phyloP scores from a whole-genome alignment of 2,797 vertebrate species.

The Polyboroides typus region DNA sequence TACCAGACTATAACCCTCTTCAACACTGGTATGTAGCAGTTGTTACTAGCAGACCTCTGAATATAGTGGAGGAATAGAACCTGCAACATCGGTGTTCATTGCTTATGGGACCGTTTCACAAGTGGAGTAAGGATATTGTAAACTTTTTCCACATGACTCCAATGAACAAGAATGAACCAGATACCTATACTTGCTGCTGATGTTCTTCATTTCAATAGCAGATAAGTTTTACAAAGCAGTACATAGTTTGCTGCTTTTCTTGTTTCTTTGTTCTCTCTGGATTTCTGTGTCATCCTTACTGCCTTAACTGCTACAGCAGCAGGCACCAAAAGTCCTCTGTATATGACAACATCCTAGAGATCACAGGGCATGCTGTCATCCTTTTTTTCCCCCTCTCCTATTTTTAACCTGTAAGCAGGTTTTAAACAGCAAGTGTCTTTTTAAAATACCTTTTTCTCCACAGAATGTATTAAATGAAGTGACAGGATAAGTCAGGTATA shows the following conservation, averaged over 20 bases:
- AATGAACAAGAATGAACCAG: neutral
- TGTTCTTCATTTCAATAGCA: neutral
- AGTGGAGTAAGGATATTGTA: neutral
- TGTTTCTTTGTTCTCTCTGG: neutral
- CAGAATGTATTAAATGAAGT: neutral
- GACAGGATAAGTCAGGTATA: neutral
- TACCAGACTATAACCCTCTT: neutral
- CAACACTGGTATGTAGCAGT: neutral
- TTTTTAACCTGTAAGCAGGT: neutral
- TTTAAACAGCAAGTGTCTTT: neutral
- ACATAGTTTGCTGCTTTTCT: neutral
- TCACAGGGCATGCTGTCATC: neutral
- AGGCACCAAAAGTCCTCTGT: neutral
- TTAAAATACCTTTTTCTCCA: neutral
- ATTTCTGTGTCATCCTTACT: neutral
- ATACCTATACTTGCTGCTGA: neutral
- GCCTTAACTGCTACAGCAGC: neutral
- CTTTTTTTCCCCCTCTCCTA: rapidly evolving
- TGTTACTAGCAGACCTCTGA: neutral
- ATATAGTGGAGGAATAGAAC: neutral
- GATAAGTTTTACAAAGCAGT: neutral
- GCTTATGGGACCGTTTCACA: neutral
- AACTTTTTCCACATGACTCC: neutral
- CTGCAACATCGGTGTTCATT: neutral
- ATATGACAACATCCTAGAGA: neutral